phyloP scores from a whole-genome alignment of 2,888 invertebrate species.

The Bombylius major region DNA sequence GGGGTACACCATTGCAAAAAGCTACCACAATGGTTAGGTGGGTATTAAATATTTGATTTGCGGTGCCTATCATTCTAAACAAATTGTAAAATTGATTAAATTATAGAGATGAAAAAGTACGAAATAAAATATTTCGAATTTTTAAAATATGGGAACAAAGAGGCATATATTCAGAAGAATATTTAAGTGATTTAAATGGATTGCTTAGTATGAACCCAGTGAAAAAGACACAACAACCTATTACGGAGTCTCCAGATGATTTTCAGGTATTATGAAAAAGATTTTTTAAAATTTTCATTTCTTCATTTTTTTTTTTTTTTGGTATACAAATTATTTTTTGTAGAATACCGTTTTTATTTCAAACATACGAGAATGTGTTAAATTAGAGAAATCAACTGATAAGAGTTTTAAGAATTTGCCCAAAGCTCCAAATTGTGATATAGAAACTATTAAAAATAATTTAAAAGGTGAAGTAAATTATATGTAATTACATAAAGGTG shows the following conservation, averaged over 20 bases:
- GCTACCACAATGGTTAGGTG: slow-evolving; percentile 80
- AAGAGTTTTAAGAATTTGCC: slow-evolving; percentile 43
- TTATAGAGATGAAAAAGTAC: slow-evolving; percentile 74
- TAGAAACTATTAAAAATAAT: slow-evolving; percentile 62
- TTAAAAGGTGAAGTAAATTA: slow-evolving; percentile 53
- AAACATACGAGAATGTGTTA: slow-evolving; percentile 61
- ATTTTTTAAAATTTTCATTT: neutral
- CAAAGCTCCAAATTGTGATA: slow-evolving; percentile 49
- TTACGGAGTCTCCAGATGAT: slow-evolving; percentile 25
- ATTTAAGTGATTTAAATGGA: slow-evolving; percentile 73
- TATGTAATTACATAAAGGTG: neutral
- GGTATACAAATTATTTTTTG: slow-evolving; percentile 20
- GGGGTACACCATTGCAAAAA: slow-evolving; percentile 83
- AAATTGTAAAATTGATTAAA: too few species aligned
- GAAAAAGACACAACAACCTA: slow-evolving; percentile 15
- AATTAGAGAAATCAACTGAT: slow-evolving; percentile 61
- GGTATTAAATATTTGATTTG: too few species aligned
- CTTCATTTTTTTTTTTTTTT: slow-evolving; percentile 23
- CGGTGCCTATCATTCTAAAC: too few species aligned
- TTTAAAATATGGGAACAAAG: slow-evolving; percentile 95
- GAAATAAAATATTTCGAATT: slow-evolving; percentile 73
- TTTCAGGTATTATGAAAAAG: slow-evolving; percentile 21
- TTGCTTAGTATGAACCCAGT: slow-evolving; percentile 66
- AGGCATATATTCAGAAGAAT: slow-evolving; percentile 79
- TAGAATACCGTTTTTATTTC: slow-evolving; percentile 59